phyloP scores from a whole-genome alignment of 2,797 vertebrate species.

The Falco novaeseelandiae region DNA sequence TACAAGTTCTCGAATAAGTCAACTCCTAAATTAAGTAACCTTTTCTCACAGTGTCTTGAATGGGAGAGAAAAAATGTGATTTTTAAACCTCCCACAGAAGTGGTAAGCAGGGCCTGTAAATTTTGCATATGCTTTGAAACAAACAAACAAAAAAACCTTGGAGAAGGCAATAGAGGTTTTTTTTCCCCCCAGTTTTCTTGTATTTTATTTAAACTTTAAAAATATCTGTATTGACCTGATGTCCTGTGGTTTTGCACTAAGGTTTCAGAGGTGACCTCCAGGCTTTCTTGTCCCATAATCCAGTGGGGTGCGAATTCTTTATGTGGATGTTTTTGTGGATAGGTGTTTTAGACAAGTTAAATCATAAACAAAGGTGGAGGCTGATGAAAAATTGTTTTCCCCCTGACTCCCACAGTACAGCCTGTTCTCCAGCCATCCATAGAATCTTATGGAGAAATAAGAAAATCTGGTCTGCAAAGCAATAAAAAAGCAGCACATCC shows the following conservation, averaged over 20 bases:
- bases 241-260: neutral
- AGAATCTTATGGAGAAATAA: neutral
- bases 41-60: neutral
- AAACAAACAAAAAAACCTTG: neutral
- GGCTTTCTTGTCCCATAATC: neutral
- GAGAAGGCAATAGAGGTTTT: neutral
- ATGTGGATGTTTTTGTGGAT: neutral
- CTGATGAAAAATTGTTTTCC: neutral
- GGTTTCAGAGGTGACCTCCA: neutral
- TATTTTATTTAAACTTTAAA: neutral
- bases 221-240: neutral
- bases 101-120: neutral
- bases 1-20: neutral
- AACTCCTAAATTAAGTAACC: neutral
- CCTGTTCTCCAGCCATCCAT: neutral
- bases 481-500: neutral
- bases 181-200: neutral
- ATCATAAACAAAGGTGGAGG: neutral
- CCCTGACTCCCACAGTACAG: neutral
- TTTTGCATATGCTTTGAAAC: neutral
- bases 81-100: neutral
- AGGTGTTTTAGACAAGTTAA: neutral
- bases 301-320: neutral
- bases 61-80: neutral
- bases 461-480: constrained; percentile 4